Conservation (phyloP, 30 jellyfish, hydroid and myxozoan species). For the Sanderia malayensis region DNA sequence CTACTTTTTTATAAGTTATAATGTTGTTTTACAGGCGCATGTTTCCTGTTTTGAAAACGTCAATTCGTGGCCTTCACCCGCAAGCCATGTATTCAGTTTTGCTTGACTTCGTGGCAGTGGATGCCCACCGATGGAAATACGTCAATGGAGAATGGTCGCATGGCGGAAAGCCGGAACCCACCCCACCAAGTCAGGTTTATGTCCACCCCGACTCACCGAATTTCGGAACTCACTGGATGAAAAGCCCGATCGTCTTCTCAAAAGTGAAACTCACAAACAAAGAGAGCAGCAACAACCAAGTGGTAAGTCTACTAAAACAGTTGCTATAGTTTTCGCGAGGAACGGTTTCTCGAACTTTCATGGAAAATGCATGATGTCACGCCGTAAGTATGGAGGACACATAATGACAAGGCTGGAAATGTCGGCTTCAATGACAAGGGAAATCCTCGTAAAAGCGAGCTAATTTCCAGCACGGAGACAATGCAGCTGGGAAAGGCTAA, state of each 20-base stretch:
- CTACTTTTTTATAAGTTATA: not conserved
- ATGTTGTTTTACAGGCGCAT: slow-evolving; percentile 79
- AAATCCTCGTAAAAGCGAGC: too few relatives aligned
- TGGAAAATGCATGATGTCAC: too few relatives aligned
- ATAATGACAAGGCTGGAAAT: too few relatives aligned
- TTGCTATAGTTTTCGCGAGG: too few relatives aligned
- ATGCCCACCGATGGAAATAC: slow-evolving; percentile 96
- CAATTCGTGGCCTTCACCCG: slow-evolving; percentile 92
- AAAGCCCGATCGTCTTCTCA: slow-evolving; percentile 90
- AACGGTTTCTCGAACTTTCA: too few relatives aligned
- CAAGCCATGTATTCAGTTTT: slow-evolving; percentile 89
- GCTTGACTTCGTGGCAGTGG: slow-evolving; percentile 93
- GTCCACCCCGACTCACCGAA: slow-evolving; percentile 99
- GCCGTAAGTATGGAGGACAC: too few relatives aligned
- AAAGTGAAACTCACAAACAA: slow-evolving; percentile 93
- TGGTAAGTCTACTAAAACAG: too few relatives aligned
- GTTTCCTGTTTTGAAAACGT: slow-evolving; percentile 95
- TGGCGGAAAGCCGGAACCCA: slow-evolving; percentile 97
- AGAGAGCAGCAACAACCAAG: slow-evolving; percentile 95
- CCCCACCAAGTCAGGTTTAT: slow-evolving; percentile 87
- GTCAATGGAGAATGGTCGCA: slow-evolving; percentile 99
- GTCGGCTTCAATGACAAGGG: too few relatives aligned
- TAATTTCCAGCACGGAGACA: too few relatives aligned
- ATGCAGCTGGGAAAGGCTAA: too few relatives aligned
- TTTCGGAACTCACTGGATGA: slow-evolving; percentile 99